Base-by-base conservation (phyloP, 2,888 invertebrate species). In the Drosophila mettleri region DNA sequence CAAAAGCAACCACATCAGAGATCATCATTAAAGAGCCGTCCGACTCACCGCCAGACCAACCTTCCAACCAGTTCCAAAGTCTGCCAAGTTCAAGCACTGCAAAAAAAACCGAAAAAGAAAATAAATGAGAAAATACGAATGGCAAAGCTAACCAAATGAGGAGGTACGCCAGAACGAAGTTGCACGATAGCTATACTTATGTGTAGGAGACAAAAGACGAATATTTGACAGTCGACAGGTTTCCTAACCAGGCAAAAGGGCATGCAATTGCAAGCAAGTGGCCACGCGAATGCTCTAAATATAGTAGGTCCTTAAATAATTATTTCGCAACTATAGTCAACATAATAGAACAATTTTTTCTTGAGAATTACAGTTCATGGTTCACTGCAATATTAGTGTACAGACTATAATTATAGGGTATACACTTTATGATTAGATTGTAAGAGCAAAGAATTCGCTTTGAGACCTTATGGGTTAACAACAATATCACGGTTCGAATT, bases 171-270 rank as follows among this genome's bases (percentile, higher is more conserved):
- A 73, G 64, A 76, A 63, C 60, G 67, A 74, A 74, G 71, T 58
- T 63, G 65, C 69, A 63, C 38, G 54, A 46, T 53, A 33, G 61
- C 27, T 41, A 4, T 18, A 20, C 34, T 41, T 27, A 49, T 34
- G 24, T 31, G 38, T 31, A 55, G 34, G 1, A 20, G 53, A 4
- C 31, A n/a, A 12, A 2, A 14, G 49, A 49, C 18, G 41, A 29
- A 49, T 34, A 31, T 49, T 65, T 31, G 34, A 61, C 45, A 31
- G 63, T 61, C 69, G 72, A 80, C 84, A 71, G 75, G 80, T 80
- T 81, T 80, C 34, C 60, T 36, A 27, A 57, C 45, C 49, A 61
- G 58, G 71, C 53, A 46, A 46, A 45, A 59, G 45, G 27, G 16
- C 45, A 38, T 61, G 43, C 34, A 55, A 63, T 61, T 51, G 53